Evolutionary conservation across 1,140 invertebrate species (phyloP).

Genomic region (Oedothorax gibbosus): DNA sequence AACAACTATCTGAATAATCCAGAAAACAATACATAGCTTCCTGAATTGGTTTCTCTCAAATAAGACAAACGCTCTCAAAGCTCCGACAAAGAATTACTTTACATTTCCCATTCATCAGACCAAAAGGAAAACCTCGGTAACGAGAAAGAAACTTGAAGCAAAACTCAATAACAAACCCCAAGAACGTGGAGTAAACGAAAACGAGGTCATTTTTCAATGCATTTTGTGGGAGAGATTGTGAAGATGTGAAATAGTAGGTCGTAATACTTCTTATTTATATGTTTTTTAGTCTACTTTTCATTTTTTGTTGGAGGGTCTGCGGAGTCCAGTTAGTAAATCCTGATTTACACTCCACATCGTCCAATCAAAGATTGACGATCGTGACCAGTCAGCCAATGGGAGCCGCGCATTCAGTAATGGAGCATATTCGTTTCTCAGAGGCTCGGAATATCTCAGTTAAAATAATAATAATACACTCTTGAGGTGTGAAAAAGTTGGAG

Average conservation of each 20-base stretch:
- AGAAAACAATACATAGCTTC: no score
- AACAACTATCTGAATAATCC: no score
- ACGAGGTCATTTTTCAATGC: constrained; percentile 16
- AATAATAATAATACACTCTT: background rate
- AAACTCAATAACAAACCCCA: constrained; percentile 31
- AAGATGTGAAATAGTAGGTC: no score
- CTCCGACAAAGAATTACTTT: background rate
- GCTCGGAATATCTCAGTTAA: background rate
- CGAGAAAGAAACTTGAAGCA: background rate
- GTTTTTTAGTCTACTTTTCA: no score
- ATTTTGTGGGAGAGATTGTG: no score
- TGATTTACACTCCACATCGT: constrained; percentile 40
- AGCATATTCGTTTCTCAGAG: constrained; percentile 2
- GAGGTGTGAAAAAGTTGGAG: no score
- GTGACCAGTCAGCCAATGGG: constrained; percentile 9
- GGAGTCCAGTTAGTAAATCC: constrained; percentile 2
- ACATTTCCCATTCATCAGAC: constrained; percentile 15
- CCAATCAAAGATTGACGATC: constrained; percentile 32
- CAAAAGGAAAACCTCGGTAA: background rate
- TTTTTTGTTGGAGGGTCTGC: no score
- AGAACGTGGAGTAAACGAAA: background rate
- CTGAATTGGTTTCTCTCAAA: background rate
- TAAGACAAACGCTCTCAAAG: background rate
- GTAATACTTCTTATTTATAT: no score
- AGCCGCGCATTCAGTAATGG: background rate